Base-by-base conservation (phyloP, 64 coral and sea anemone genomes). In the Montipora capricornis region DNA sequence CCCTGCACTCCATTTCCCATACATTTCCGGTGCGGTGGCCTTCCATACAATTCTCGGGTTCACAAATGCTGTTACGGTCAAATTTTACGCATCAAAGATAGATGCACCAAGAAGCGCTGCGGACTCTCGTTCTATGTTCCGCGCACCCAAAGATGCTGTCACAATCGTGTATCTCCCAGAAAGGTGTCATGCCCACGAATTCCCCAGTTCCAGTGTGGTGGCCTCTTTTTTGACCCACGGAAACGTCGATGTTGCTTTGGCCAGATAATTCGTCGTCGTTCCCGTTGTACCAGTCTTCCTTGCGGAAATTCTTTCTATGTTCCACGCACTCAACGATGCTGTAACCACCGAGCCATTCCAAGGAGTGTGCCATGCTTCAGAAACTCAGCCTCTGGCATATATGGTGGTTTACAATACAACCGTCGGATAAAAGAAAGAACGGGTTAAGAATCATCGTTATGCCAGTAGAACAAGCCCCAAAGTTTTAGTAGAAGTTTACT, bases 21-120 rank as follows among this genome's bases (percentile, higher is more conserved):
- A 48, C 14, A 15, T 11, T 4, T 15, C 14, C 26, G 22, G 44
- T 83, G 81, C 10, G 81, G 81, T 29, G 81, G 81, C 4, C 60
- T 68, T 64, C 60, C 60, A 57, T 57, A 57, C 53, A 57, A 57
- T 11, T 57, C 53, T 6, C 5, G 5, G 49, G 52, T 24, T 24
- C 52, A 75, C 9, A 88, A 55, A 61, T 88, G 86, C 20, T 88
- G 86, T 16, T 22, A 14, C 53, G 52, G 10, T 55, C 86, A 75
- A 71, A 57, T 88, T 44, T 4, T 88, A 24, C 68, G 44, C 9
- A 76, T 75, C 6, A 6, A 17, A 53, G 47, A 52, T 44, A 13
- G 68, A 26, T 88, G 85, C 49, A 22, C 79, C 47, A 45, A 61
- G 6, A 60, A 7, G 16, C 17, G 6, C 9, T 86, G 83, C 46